Evolutionary conservation across 2,888 invertebrate species (phyloP).

Genomic region (Brachypterus glaber): DNA sequence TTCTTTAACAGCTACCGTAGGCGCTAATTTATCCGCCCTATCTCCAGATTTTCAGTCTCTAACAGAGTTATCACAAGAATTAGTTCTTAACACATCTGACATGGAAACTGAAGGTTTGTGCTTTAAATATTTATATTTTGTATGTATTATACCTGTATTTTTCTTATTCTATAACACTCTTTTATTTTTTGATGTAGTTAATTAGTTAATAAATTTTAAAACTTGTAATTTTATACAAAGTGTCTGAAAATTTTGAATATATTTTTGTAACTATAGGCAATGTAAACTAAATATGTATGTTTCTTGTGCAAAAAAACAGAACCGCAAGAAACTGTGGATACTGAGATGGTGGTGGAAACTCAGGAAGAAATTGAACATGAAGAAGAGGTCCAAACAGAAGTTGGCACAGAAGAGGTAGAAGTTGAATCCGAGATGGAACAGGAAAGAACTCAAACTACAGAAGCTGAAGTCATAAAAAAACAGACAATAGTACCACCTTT

Average conservation of each 20-base stretch:
- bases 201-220: too few relatives aligned
- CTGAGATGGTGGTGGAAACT: constrained; percentile 25
- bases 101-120: constrained; percentile 32
- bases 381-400: constrained; percentile 32
- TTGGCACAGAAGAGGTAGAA: constrained; percentile 34
- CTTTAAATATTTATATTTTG: too few relatives aligned
- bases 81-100: constrained; percentile 28
- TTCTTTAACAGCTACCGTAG: constrained; percentile 18
- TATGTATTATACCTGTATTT: too few relatives aligned
- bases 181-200: too few relatives aligned
- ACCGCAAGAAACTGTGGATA: too few relatives aligned
- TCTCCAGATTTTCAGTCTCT: constrained; percentile 35
- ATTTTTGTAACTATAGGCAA: too few relatives aligned
- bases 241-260: too few relatives aligned
- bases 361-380: constrained; percentile 28
- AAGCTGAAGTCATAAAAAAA: constrained; percentile 23
- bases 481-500: constrained; percentile 31
- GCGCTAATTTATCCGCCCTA: constrained; percentile 27
- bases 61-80: constrained; percentile 33
- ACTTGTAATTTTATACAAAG: too few relatives aligned
- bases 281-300: too few relatives aligned
- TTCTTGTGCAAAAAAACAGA: too few relatives aligned
- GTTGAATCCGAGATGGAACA: constrained; percentile 30
- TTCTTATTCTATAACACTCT: too few relatives aligned
- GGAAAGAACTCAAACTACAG: constrained; percentile 21